Evolutionary conservation across 2,113 vertebrate genomes (phyloP).

Genomic region (Ariopsis seemanni): DNA sequence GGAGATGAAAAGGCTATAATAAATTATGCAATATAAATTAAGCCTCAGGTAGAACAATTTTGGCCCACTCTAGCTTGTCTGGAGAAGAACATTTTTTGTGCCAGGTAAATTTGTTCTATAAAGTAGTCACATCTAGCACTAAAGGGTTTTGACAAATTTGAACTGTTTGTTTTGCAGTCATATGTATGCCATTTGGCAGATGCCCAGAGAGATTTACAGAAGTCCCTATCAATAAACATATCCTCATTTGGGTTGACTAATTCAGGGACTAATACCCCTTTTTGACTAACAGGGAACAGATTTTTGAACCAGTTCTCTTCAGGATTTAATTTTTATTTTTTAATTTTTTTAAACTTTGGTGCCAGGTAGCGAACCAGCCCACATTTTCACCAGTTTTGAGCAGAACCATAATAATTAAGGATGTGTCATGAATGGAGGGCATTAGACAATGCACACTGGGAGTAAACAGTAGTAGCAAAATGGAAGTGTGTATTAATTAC

Average conservation of each 20-base stretch:
- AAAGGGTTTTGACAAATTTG: neutral
- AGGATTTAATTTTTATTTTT: no score
- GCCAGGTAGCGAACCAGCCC: no score
- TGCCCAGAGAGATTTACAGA: neutral
- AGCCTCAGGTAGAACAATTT: neutral
- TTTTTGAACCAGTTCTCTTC: no score
- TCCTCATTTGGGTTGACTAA: neutral
- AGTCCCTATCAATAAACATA: neutral
- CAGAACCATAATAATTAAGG: no score
- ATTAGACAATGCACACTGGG: no score
- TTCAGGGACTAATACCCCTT: neutral
- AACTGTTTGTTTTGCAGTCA: neutral
- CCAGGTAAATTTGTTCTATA: neutral
- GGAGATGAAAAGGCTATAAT: constrained; percentile 21
- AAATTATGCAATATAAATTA: constrained; percentile 30
- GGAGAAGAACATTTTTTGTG: neutral
- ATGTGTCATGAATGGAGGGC: no score
- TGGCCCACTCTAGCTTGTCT: neutral
- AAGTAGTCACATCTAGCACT: neutral
- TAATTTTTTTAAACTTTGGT: no score
- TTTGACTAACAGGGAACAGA: no score
- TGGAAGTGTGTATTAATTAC: no score
- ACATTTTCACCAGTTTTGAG: no score
- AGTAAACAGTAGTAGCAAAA: no score
- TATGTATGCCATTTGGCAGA: neutral